phyloP scores from a whole-genome alignment of 2,888 invertebrate genomes.

The Augiades crinisus region DNA sequence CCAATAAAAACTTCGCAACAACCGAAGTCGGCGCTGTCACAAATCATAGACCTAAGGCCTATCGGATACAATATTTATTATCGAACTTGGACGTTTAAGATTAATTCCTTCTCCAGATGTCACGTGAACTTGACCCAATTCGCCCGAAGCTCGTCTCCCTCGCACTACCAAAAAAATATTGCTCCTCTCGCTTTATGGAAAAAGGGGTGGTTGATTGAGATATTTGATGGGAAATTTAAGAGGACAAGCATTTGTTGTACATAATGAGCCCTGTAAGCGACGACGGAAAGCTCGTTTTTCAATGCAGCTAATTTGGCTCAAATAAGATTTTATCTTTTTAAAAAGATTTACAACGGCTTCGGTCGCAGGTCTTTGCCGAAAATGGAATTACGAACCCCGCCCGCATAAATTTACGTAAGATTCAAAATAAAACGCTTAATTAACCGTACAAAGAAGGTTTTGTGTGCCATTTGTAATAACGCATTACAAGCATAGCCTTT shows the following conservation, averaged over 20 bases:
- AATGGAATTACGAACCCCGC: conserved; percentile 3
- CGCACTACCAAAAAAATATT: not conserved
- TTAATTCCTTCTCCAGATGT: conserved; percentile 49
- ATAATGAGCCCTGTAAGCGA: not conserved
- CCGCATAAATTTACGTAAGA: not conserved
- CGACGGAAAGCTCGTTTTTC: not conserved
- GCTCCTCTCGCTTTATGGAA: not conserved
- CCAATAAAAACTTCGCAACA: conserved; percentile 6
- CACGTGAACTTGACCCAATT: conserved; percentile 58
- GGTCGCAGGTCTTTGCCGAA: not conserved
- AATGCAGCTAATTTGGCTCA: not conserved
- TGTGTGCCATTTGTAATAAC: not conserved
- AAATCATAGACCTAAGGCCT: conserved; percentile 20
- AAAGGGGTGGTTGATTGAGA: conserved; percentile 8
- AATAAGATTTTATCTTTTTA: not conserved
- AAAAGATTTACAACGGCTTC: not conserved
- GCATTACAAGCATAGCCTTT: not conserved
- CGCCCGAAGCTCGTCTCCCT: not conserved
- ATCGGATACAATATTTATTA: conserved; percentile 42
- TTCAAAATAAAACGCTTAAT: conserved; percentile 3
- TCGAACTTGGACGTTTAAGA: conserved; percentile 43
- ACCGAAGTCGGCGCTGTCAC: conserved; percentile 13
- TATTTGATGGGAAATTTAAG: conserved; percentile 16
- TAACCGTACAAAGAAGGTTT: conserved; percentile 1
- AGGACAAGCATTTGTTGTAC: not conserved